phyloP scores from a whole-genome alignment of 1,140 invertebrate species.

The Zaprionus davidi region DNA sequence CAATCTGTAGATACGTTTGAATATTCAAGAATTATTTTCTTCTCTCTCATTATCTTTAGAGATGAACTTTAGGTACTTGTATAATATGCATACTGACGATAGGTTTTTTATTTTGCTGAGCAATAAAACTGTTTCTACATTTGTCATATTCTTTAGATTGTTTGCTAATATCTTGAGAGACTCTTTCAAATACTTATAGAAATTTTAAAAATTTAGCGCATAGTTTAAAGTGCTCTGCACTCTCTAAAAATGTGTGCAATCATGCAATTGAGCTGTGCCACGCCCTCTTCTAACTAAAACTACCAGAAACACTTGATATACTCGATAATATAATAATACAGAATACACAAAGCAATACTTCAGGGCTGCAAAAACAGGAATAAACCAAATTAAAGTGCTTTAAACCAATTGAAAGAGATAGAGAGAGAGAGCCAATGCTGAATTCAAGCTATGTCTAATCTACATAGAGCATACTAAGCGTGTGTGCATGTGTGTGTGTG shows the following conservation, averaged over 20 bases:
- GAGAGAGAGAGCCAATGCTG: background rate
- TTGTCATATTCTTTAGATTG: too few relatives aligned
- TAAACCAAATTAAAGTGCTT: background rate
- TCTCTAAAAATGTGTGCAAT: background rate
- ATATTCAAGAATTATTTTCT: too few relatives aligned
- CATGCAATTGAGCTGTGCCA: background rate
- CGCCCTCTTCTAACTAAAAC: background rate
- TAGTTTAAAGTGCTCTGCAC: too few relatives aligned
- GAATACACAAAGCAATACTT: background rate
- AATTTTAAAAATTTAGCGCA: too few relatives aligned
- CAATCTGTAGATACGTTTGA: too few relatives aligned
- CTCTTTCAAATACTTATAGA: too few relatives aligned
- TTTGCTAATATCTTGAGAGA: too few relatives aligned
- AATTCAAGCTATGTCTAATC: slow-evolving; percentile 1
- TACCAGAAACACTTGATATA: slow-evolving; percentile 1
- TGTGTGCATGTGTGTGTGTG: background rate
- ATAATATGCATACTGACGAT: too few relatives aligned
- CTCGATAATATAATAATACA: background rate
- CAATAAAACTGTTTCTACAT: too few relatives aligned
- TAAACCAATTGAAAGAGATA: background rate
- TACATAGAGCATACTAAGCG: slow-evolving; percentile 1
- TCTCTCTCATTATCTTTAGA: too few relatives aligned
- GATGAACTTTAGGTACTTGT: too few relatives aligned
- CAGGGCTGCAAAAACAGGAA: slow-evolving; percentile 3
- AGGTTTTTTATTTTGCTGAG: too few relatives aligned